Base-by-base conservation (phyloP, 2,797 vertebrate species). In the Hyperoplus immaculatus region DNA sequence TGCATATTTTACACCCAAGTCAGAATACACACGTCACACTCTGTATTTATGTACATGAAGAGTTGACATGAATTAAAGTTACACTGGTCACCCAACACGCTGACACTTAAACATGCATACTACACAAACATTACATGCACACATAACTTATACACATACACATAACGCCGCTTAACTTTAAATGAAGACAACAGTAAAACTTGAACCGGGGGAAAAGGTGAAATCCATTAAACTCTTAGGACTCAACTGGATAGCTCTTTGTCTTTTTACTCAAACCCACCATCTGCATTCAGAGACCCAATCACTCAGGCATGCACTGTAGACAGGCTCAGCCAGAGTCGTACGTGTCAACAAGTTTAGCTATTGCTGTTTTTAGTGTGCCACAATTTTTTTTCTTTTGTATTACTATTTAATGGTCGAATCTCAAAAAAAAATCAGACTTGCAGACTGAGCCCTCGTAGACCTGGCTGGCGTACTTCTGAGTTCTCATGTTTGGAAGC, bases 161-260 rank as follows among this genome's bases (percentile, higher is more conserved):
- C 82, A 86, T 88, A 60, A 75, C 87, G 75, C 79, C 60, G 87
- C 90, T 93, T 87, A 89, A 92, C 88, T 91, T 95, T 91, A 94
- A 94, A 96, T 95, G 95, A 96, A 96, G 95, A 95, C 88, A 84
- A 93, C 92, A 90, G 92, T 88, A 90, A 95, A 95, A 96, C 95
- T 96, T 95, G 95, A 96, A 95, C 86, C 16, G 80, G 87, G 79
- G 73, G 45, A 85, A 84, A 87, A 87, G 84, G 88, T 77, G 86
- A 89, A 90, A 87, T 91, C 91, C 90, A 88, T 92, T 88, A 78
- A 90, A 92, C 89, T 92, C 80, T 87, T 88, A 88, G 88, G 87
- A 93, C 85, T 91, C 90, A 92, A 93, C 93, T 93, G 93, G 92
- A 95, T 84, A 86, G 91, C 89, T 93, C 90, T 89, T 91, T 90